Percentiles rank a stretch among this genome's conserved stretches.
Conservation (phyloP, 2,113 vertebrate species). For the Catagonus wagneri region DNA sequence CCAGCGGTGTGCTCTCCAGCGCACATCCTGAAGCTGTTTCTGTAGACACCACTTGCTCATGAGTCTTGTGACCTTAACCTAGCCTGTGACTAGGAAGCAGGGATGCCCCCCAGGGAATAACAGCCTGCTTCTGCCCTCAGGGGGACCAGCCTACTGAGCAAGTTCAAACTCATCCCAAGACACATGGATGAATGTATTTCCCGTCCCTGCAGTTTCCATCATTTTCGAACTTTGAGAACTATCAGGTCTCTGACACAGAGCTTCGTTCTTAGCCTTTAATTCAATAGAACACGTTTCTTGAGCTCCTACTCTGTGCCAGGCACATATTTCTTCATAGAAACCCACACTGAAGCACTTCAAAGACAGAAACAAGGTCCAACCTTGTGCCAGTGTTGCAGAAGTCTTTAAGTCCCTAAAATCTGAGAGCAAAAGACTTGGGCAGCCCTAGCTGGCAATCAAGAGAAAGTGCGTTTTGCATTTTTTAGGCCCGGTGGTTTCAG, state of each 20-base stretch:
- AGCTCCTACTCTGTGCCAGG: not conserved
- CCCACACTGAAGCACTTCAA: not conserved
- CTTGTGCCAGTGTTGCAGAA: not conserved
- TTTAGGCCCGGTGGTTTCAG: not conserved
- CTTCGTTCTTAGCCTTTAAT: not conserved
- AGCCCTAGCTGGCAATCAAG: not conserved
- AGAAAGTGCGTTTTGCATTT: not conserved
- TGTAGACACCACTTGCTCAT: not conserved
- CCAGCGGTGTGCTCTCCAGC: not conserved
- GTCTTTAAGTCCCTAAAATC: not conserved
- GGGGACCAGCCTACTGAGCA: not conserved
- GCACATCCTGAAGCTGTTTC: not conserved
- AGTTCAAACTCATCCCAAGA: not conserved
- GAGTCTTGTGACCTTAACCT: not conserved
- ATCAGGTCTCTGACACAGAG: not conserved
- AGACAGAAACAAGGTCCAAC: not conserved
- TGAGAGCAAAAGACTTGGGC: not conserved
- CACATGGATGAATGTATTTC: not conserved
- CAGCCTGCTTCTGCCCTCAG: not conserved
- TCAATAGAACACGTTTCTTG: not conserved
- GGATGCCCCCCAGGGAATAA: not conserved
- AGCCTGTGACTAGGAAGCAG: not conserved
- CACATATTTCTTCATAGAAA: not conserved
- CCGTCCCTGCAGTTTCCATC: not conserved
- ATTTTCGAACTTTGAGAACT: not conserved